Evolutionary conservation across 2,888 invertebrate genomes (phyloP).

Genomic region (Rutpela maculata): DNA sequence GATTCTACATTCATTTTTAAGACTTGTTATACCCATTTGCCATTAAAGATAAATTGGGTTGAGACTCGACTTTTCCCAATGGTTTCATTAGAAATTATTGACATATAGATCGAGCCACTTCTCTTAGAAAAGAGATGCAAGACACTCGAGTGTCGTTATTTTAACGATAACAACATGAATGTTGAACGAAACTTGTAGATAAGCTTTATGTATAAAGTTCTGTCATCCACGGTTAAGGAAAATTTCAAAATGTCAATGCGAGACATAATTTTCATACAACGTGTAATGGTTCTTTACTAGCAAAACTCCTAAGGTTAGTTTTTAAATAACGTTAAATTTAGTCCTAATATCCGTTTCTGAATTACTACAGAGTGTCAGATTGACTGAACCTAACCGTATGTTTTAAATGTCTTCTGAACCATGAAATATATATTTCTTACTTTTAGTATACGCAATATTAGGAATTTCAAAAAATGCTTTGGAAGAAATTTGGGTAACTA

Average conservation of each 20-base stretch:
- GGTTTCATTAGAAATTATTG: neutral
- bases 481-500: too few relatives aligned
- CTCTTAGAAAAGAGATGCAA: neutral
- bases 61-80: neutral
- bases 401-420: too few relatives aligned
- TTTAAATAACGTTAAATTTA: too few relatives aligned
- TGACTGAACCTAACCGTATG: too few relatives aligned
- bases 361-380: too few relatives aligned
- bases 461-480: too few relatives aligned
- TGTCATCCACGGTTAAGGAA: neutral
- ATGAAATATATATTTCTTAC: too few relatives aligned
- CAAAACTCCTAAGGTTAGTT: too few relatives aligned
- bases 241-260: neutral
- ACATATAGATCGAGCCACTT: neutral
- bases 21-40: neutral
- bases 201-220: neutral
- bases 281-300: too few relatives aligned
- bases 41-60: conserved; percentile 2
- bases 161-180: neutral
- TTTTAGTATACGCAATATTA: too few relatives aligned
- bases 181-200: neutral
- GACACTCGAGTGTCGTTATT: neutral
- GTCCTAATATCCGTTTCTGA: too few relatives aligned
- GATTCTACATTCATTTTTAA: conserved; percentile 2
- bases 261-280: neutral